These are phyloP conservation scores for Chiloscyllium punctatum DNA, from an alignment of 2,797 vertebrate genomes.

Conservation along the genomic window DNA sequence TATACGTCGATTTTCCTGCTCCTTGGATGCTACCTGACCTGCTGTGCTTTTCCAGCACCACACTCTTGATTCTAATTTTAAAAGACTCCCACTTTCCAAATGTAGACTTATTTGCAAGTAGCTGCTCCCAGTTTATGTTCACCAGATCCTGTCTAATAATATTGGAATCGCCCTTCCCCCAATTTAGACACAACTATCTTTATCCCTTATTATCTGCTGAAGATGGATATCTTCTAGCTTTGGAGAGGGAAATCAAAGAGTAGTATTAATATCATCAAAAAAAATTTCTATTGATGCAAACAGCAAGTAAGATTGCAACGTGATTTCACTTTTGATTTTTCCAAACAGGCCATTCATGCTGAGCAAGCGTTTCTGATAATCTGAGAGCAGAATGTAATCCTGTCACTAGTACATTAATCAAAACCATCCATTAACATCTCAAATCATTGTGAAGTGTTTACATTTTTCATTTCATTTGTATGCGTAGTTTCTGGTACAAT, in stretches of 20 bases:
- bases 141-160: too few species aligned
- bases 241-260: background rate
- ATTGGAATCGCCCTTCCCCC: too few species aligned
- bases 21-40: too few species aligned
- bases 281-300: background rate
- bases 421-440: background rate
- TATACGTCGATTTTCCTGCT: too few species aligned
- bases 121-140: too few species aligned
- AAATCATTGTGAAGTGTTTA: background rate
- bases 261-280: slow-evolving; percentile 12
- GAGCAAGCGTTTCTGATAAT: background rate
- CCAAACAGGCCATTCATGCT: background rate
- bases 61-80: too few species aligned
- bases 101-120: too few species aligned
- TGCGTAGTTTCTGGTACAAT: background rate
- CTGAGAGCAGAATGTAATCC: background rate
- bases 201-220: background rate
- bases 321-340: background rate
- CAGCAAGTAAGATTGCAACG: background rate
- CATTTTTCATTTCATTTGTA: background rate
- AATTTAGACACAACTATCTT: too few species aligned
- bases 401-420: background rate
- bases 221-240: background rate
- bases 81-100: too few species aligned
- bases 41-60: too few species aligned